Conservation (phyloP, 2,113 vertebrate genomes). For the Notiomystis cincta region DNA sequence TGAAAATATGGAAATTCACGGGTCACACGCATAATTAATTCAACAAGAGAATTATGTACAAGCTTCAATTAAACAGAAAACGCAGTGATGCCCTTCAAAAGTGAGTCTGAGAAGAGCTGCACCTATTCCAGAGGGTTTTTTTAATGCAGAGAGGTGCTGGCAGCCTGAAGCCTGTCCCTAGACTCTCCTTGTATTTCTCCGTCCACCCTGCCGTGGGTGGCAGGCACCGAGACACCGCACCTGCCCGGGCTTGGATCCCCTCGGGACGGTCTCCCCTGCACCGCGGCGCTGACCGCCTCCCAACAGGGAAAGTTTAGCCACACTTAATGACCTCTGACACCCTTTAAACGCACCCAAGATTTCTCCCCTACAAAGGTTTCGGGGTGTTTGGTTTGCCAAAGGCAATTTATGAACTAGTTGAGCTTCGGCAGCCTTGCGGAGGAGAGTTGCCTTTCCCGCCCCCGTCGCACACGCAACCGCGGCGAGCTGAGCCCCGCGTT, state of each 20-base stretch:
- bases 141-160: neutral
- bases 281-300: neutral
- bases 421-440: neutral
- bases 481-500: neutral
- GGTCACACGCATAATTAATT: conserved; percentile 43
- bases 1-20: neutral
- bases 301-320: neutral
- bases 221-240: neutral
- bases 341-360: neutral
- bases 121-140: neutral
- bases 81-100: neutral
- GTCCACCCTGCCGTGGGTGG: rapidly evolving
- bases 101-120: neutral
- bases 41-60: neutral
- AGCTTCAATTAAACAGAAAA: neutral
- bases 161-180: neutral
- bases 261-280: neutral
- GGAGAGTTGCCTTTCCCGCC: neutral
- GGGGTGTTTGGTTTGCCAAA: neutral
- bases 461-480: neutral
- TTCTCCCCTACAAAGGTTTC: neutral
- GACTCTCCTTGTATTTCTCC: neutral
- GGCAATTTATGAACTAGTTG: neutral
- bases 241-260: neutral
- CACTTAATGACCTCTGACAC: neutral